phyloP scores from a whole-genome alignment of 2,888 invertebrate genomes.

The Catotricha subobsoleta region DNA sequence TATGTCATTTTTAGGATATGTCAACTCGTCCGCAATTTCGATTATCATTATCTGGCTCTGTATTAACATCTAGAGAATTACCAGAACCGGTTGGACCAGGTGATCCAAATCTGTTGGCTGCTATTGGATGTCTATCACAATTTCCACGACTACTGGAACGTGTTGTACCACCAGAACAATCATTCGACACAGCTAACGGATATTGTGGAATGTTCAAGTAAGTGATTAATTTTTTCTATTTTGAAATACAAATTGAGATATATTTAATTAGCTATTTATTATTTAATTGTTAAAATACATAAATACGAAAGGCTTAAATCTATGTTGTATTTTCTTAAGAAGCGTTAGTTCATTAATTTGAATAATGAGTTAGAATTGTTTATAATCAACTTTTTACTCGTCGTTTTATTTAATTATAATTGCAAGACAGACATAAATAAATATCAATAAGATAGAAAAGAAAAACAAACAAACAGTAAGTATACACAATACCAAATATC shows the following conservation, averaged over 20 bases:
- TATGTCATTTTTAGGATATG: constrained; percentile 35
- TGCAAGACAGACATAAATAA: too few relatives aligned
- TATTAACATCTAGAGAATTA: constrained; percentile 14
- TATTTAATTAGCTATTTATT: neutral
- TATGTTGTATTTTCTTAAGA: too few relatives aligned
- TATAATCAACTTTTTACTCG: too few relatives aligned
- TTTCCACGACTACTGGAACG: constrained; percentile 46
- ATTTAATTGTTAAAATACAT: too few relatives aligned
- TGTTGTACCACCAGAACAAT: constrained; percentile 45
- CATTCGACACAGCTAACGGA: constrained; percentile 35
- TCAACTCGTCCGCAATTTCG: constrained; percentile 42
- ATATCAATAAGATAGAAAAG: too few relatives aligned
- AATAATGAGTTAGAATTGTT: too few relatives aligned
- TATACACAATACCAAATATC: too few relatives aligned
- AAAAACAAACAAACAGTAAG: too few relatives aligned
- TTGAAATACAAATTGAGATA: neutral
- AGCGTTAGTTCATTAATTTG: too few relatives aligned
- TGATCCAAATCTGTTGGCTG: constrained; percentile 42
- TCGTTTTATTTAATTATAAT: too few relatives aligned
- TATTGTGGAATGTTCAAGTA: constrained; percentile 52
- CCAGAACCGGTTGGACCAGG: constrained; percentile 20
- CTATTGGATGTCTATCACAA: constrained; percentile 44
- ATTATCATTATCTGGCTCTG: constrained; percentile 12
- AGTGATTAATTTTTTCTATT: constrained; percentile 9
- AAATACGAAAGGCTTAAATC: too few relatives aligned